A percentile compares a stretch with the other conserved stretches of the same genome.
phyloP scores from a whole-genome alignment of 1,140 invertebrate genomes.

The Lysiphlebus fabarum region DNA sequence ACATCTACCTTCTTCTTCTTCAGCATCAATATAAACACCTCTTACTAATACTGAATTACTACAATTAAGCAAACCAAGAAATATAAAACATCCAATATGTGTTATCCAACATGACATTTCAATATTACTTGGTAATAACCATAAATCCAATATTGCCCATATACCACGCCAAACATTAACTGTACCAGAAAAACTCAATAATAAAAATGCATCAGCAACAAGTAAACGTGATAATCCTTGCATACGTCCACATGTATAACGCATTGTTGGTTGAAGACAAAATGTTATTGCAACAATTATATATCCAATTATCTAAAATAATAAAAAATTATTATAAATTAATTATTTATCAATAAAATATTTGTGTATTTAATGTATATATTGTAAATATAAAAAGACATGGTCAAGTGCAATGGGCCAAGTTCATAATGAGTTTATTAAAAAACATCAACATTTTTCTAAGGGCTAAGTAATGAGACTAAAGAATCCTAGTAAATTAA shows the following conservation, averaged over 20 bases:
- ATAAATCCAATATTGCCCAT: conserved; percentile 77
- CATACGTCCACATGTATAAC: conserved; percentile 64
- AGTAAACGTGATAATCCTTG: conserved; percentile 65
- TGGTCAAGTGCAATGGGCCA: conserved; percentile 8
- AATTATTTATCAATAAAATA: no score
- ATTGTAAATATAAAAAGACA: no score
- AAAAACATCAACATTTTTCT: conserved; percentile 6
- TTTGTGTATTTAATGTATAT: no score
- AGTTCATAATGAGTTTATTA: conserved; percentile 25
- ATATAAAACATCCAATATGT: conserved; percentile 66
- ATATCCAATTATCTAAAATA: conserved; percentile 72
- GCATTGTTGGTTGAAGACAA: conserved; percentile 67
- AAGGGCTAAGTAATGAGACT: conserved; percentile 13
- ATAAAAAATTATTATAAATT: conserved; percentile 24
- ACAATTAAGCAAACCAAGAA: conserved; percentile 78
- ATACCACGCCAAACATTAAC: conserved; percentile 85
- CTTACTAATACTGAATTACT: conserved; percentile 79
- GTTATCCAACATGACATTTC: conserved; percentile 75
- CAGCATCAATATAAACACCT: conserved; percentile 80
- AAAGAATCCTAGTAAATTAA: conserved; percentile 22
- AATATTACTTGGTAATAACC: conserved; percentile 72
- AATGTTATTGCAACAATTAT: conserved; percentile 68
- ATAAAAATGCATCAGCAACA: conserved; percentile 70
- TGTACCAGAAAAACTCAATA: conserved; percentile 75
- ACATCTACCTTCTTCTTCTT: conserved; percentile 74